Evolutionary conservation across 1,140 invertebrate species (phyloP), one percentile per base, ranked within the genome.

Genomic region (Aphaenogaster floridana): DNA sequence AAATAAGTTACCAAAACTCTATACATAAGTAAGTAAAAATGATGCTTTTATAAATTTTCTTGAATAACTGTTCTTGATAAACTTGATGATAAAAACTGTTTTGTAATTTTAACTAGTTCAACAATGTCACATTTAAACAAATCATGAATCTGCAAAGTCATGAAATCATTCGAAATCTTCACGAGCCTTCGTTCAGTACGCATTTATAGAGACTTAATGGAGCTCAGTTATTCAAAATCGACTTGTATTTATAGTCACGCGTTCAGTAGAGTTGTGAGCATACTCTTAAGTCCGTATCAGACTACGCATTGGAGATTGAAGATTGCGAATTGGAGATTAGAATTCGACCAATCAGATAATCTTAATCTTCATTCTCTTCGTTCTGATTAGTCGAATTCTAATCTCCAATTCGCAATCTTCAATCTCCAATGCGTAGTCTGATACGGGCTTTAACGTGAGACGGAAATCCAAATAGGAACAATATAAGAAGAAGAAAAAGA

Each of bases 211-310:
- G 36, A 45, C 34, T 28, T 34, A n/a, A 7, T 5, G 9, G 15
- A 48, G 34, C 64, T 68, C 79, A 39, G 39, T 71, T 72, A 80
- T 69, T 48, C 69, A 71, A 28, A 72, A 59, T 48, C 52, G 66
- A 83, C 21, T 71, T 68, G 21, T 83, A 72, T 83, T 83, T 72
- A 83, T 72, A 57, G 66, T 13, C 13, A 13, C 45, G 8, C 34
- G 45, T 63, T 48, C n/a, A 28, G 39, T 39, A 34, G 39, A 15
- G 54, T 59, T 28, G 36, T 36, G 3, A 9, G n/a, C 28, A 45
- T 17, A 79, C n/a, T 13, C 8, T 28, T 15, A 28, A 28, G 28
- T 28, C 28, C 28, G 28, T 28, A 28, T 28, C 28, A 28, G 28
- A 28, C 28, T 28, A 28, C 28, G 28, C 28, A 28, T 28, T 28